Evolutionary conservation across 37 sponge, comb jelly and placozoan species (phyloP), one percentile per base, ranked within the genome.

Genomic region (Diacarnus erythraeanus): DNA sequence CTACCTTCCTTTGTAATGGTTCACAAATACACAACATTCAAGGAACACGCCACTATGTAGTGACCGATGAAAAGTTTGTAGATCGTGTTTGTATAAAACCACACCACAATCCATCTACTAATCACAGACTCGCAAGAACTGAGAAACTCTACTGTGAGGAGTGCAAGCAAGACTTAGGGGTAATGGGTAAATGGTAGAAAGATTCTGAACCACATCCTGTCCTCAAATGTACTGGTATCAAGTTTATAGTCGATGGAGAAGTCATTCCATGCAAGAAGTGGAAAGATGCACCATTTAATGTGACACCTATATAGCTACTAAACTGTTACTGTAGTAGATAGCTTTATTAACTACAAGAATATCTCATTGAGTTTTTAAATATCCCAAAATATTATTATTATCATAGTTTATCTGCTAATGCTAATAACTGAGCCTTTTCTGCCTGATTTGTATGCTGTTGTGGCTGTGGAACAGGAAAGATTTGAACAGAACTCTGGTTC

Each of bases 381-480:
- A 23, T n/a, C n/a, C n/a, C 51, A 47, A 47, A 47, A 12, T 47
- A 15, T 15, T 47, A 47, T 47, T 47, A 47, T 15, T 47, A 47
- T 27, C 30, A 61, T 2, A 71, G 71, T 2, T 36, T 71, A 3
- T 71, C 71, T 71, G 26, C 42, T 15, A 71, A 35, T 4, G 71
- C 42, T n/a, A 71, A 1, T 2, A 56, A 36, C 23, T 22, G 17
- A 29, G 35, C 51, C 74, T 33, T 47, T 0, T 54, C 64, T n/a
- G 57, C n/a, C n/a, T 88, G 8, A 80, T 81, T 37, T 71, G 80
- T 38, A 82, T 82, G 35, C 70, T 93, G 54, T 73, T 96, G 25
- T 93, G 97, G 91, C 72, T 92, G 38, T 91, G 90, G 93, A 90
- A 82, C 77, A 74, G 96, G 59, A 84, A 89, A 63, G 93, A 92